A percentile compares a stretch with the other conserved stretches of the same genome.
phyloP scores from a whole-genome alignment of 2,888 invertebrate genomes.

The Phengaris alcon region DNA sequence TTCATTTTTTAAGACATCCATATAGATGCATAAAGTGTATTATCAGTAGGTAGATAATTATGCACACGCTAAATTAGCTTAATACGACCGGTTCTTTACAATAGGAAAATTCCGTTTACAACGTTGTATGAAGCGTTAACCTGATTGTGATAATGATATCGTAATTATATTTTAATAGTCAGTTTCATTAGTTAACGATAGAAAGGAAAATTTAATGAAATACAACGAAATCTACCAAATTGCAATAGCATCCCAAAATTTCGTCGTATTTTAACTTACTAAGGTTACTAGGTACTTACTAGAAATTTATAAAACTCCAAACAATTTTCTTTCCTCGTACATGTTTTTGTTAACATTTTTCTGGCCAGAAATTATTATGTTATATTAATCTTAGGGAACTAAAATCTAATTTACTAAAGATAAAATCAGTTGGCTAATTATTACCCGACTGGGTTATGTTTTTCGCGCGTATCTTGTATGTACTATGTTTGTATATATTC shows the following conservation, averaged over 20 bases:
- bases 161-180: slow-evolving; percentile 65
- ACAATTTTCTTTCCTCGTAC: too few relatives aligned
- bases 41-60: background rate
- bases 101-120: slow-evolving; percentile 75
- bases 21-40: background rate
- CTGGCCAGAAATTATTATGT: too few relatives aligned
- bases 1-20: background rate
- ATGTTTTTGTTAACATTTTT: too few relatives aligned
- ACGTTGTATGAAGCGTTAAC: slow-evolving; percentile 57
- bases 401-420: too few relatives aligned
- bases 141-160: slow-evolving; percentile 59
- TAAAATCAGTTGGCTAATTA: too few relatives aligned
- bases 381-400: too few relatives aligned
- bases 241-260: background rate
- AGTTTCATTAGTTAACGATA: slow-evolving; percentile 57
- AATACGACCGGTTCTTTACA: slow-evolving; percentile 32
- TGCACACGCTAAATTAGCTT: background rate
- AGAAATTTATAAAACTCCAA: too few relatives aligned
- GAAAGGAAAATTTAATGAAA: slow-evolving; percentile 71
- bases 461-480: too few relatives aligned
- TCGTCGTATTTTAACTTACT: background rate
- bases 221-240: slow-evolving; percentile 37
- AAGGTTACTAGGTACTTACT: too few relatives aligned
- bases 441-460: too few relatives aligned
- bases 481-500: too few relatives aligned